Conservation (phyloP, 2,113 vertebrate species). For the Gobiocypris rarus region DNA sequence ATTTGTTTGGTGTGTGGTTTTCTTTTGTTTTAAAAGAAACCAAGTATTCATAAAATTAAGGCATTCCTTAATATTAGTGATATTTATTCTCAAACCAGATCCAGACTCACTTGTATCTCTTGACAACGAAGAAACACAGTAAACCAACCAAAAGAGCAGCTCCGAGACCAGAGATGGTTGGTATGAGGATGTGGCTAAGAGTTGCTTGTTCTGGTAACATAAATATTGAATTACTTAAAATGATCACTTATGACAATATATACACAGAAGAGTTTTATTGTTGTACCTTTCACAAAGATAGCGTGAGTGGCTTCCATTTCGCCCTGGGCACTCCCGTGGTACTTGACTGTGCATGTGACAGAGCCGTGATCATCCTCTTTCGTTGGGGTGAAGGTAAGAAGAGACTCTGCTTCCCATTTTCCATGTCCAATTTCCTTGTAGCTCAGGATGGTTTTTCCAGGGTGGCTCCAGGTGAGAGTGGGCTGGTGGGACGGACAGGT, state of each 20-base stretch:
- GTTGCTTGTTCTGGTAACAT: slow-evolving; percentile 55
- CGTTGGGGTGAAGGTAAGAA: slow-evolving; percentile 54
- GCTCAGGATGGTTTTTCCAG: rapidly evolving
- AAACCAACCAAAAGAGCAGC: slow-evolving; percentile 59
- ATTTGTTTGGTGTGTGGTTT: too few relatives aligned
- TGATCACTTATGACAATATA: neutral
- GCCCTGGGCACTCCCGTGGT: neutral
- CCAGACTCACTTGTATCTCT: slow-evolving; percentile 71
- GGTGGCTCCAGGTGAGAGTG: slow-evolving; percentile 61
- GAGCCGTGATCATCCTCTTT: slow-evolving; percentile 55
- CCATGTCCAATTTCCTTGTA: slow-evolving; percentile 47
- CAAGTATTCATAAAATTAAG: too few relatives aligned
- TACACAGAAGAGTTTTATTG: neutral
- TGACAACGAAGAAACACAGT: slow-evolving; percentile 63
- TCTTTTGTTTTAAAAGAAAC: too few relatives aligned
- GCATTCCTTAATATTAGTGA: neutral
- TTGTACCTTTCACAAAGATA: slow-evolving; percentile 68
- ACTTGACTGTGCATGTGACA: slow-evolving; percentile 60
- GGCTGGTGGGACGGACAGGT: slow-evolving; percentile 64
- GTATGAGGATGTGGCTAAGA: slow-evolving; percentile 68
- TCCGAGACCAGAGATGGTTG: slow-evolving; percentile 49
- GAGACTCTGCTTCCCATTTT: slow-evolving; percentile 64
- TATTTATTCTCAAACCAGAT: neutral
- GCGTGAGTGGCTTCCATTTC: rapidly evolving
- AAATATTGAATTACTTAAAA: neutral